These are phyloP conservation scores for Sialis fuliginosa DNA, from an alignment of 2,888 invertebrate species.

Conservation along the genomic window DNA sequence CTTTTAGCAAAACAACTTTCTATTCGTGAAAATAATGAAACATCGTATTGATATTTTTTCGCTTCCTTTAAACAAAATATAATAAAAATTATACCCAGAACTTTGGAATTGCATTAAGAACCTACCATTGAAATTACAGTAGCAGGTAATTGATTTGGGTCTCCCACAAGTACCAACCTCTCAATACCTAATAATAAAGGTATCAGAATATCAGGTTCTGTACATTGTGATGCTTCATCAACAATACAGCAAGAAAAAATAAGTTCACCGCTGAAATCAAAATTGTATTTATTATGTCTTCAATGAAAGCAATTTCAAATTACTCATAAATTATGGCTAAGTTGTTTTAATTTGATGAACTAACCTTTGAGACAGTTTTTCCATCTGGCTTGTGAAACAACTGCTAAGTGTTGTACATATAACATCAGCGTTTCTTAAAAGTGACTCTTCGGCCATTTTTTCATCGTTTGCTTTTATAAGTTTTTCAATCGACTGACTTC, in stretches of 20 bases:
- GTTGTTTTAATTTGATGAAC: too few species aligned
- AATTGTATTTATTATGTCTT: neutral
- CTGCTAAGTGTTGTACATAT: constrained; percentile 54
- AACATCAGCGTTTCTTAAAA: constrained; percentile 37
- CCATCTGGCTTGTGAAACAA: constrained; percentile 15
- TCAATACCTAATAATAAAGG: constrained; percentile 60
- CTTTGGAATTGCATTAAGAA: constrained; percentile 2
- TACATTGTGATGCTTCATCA: constrained; percentile 78
- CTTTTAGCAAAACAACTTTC: constrained; percentile 34
- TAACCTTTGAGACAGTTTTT: constrained; percentile 16
- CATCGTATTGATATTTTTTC: constrained; percentile 45
- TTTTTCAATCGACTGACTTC: too few species aligned
- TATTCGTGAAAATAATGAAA: constrained; percentile 63
- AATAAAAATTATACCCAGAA: neutral
- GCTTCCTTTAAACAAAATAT: constrained; percentile 37
- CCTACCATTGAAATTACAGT: constrained; percentile 55
- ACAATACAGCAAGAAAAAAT: constrained; percentile 50
- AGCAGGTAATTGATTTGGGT: constrained; percentile 71
- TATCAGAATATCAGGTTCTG: constrained; percentile 65
- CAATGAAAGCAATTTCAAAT: too few species aligned
- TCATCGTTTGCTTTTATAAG: too few species aligned
- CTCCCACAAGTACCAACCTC: constrained; percentile 68
- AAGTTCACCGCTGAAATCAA: constrained; percentile 7
- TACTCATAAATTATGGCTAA: too few species aligned
- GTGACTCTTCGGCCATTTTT: neutral